Conservation (phyloP, 2,888 invertebrate species). For the Thecophora atra region DNA sequence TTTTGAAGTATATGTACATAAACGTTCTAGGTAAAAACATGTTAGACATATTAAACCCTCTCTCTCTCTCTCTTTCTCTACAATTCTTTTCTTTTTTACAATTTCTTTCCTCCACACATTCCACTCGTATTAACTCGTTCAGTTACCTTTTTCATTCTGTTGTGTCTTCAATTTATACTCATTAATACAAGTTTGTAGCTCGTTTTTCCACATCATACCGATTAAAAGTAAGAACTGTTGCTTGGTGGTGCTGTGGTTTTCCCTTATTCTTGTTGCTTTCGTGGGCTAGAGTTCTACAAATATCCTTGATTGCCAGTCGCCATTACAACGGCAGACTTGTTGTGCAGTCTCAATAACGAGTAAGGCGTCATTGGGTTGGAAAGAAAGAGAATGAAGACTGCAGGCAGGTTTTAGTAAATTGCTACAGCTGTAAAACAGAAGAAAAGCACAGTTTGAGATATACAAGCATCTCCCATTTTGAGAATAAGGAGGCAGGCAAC, state of each 20-base stretch:
- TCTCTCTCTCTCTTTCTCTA: neutral
- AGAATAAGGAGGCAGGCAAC: neutral
- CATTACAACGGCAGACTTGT: too few species aligned
- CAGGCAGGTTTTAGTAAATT: constrained; percentile 53
- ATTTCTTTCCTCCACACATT: neutral
- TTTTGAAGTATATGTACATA: too few species aligned
- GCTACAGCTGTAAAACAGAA: constrained; percentile 45
- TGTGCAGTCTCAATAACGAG: too few species aligned
- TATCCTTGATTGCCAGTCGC: too few species aligned
- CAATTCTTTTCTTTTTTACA: too few species aligned
- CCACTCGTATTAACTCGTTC: neutral
- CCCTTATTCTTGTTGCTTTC: neutral
- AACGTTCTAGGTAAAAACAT: too few species aligned
- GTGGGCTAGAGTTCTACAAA: too few species aligned
- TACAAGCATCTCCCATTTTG: too few species aligned
- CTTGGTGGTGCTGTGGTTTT: too few species aligned
- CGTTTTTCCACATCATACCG: constrained; percentile 1
- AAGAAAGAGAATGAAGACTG: neutral
- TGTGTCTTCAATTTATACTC: constrained; percentile 17
- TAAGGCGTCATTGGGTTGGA: too few species aligned
- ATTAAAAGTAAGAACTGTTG: too few species aligned
- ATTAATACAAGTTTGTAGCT: constrained; percentile 18
- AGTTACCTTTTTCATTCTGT: neutral
- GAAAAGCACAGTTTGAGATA: neutral
- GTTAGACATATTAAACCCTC: too few species aligned